A percentile compares a stretch with the other conserved stretches of the same genome.
phyloP scores from a whole-genome alignment of 2,888 invertebrate species.

The Spodoptera littoralis region DNA sequence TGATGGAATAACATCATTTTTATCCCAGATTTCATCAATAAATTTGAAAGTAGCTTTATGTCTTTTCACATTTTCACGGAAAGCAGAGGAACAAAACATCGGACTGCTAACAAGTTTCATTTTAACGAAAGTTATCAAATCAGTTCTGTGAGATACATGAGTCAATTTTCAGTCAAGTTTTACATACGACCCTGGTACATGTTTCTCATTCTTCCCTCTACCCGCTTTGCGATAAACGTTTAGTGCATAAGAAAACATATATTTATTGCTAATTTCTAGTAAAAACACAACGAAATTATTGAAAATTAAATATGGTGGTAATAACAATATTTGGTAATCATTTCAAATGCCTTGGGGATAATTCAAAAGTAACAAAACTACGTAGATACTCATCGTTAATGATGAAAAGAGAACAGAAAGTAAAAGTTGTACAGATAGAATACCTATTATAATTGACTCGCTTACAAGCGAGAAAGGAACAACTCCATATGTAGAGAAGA shows the following conservation, averaged over 20 bases:
- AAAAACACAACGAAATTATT: too few species aligned
- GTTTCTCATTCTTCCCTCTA: too few species aligned
- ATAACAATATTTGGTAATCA: conserved; percentile 14
- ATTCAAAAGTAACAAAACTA: conserved; percentile 8
- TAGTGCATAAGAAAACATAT: too few species aligned
- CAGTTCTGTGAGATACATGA: conserved; percentile 13
- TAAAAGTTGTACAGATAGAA: conserved; percentile 12
- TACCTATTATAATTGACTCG: conserved; percentile 34
- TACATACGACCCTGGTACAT: too few species aligned
- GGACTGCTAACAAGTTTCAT: conserved; percentile 38
- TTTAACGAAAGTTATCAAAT: conserved; percentile 41
- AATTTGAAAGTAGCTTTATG: neutral
- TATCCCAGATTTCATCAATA: too few species aligned
- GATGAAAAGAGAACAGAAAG: conserved; percentile 21
- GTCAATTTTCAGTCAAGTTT: too few species aligned
- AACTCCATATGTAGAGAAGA: conserved; percentile 47
- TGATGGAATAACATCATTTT: too few species aligned
- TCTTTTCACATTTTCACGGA: conserved; percentile 11
- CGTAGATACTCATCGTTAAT: conserved; percentile 15
- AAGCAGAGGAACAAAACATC: conserved; percentile 20
- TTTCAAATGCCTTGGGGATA: conserved; percentile 13
- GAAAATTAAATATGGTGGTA: too few species aligned
- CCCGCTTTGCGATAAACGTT: too few species aligned
- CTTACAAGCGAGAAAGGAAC: conserved; percentile 31
- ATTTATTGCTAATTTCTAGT: too few species aligned